Conservation (phyloP, 2,797 vertebrate species). For the Cynopterus sphinx region DNA sequence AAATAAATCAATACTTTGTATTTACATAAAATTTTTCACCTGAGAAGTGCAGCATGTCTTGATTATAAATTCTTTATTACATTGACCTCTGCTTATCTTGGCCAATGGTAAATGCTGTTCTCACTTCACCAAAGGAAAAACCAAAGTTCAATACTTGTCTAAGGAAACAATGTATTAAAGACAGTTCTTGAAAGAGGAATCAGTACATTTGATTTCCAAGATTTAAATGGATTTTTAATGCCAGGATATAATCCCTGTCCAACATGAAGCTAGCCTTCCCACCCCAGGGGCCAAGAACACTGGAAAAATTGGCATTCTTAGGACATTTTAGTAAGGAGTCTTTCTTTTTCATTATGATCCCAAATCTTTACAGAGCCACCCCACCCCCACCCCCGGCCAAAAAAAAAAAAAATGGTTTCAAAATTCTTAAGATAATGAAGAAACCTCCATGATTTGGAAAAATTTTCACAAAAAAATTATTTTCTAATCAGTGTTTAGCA, state of each 20-base stretch:
- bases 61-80: constrained; percentile 37
- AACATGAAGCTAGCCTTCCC: constrained; percentile 7
- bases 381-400: too few species aligned
- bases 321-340: neutral
- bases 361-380: neutral
- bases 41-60: constrained; percentile 2
- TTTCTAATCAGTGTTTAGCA: constrained; percentile 30
- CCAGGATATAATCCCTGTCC: constrained; percentile 30
- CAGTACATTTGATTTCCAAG: constrained; percentile 45
- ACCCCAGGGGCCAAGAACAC: neutral
- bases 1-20: constrained; percentile 59
- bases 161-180: constrained; percentile 63
- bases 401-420: neutral
- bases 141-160: constrained; percentile 23
- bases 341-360: constrained; percentile 12
- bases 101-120: constrained; percentile 14
- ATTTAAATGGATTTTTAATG: constrained; percentile 51
- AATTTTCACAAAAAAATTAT: neutral
- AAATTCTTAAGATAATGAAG: neutral
- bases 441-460: neutral
- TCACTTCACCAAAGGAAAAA: constrained; percentile 60
- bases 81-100: constrained; percentile 65
- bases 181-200: constrained; percentile 52
- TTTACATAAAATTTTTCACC: constrained; percentile 65
- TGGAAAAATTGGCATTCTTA: constrained; percentile 41